A percentile compares a stretch with the other conserved stretches of the same genome.
These are phyloP conservation scores for Hetaerina titia DNA, from an alignment of 2,888 invertebrate species.

Conservation along the genomic window DNA sequence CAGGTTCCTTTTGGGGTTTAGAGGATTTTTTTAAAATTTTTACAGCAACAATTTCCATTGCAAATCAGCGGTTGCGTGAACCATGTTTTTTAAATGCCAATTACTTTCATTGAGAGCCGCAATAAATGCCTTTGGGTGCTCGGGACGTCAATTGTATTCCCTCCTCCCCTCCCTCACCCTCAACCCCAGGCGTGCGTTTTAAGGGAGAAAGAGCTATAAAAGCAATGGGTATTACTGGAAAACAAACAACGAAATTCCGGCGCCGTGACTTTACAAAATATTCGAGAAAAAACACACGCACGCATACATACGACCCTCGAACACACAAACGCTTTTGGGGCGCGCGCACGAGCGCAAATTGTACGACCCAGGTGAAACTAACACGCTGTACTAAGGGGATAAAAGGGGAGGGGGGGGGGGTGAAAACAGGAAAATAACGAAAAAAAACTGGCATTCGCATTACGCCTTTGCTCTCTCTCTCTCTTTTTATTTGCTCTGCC, in stretches of 20 bases:
- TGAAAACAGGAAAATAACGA: neutral
- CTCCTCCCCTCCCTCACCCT: too few species aligned
- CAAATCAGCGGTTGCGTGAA: neutral
- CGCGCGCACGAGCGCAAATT: too few species aligned
- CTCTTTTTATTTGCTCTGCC: too few species aligned
- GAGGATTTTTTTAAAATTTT: neutral
- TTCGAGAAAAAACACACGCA: too few species aligned
- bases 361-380: neutral
- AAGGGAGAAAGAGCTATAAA: neutral
- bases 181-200: neutral
- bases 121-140: neutral
- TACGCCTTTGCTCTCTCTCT: too few species aligned
- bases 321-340: too few species aligned
- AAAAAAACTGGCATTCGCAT: too few species aligned
- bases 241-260: too few species aligned
- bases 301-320: too few species aligned
- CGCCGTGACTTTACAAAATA: too few species aligned
- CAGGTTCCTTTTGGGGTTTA: neutral
- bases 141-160: neutral
- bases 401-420: neutral
- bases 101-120: neutral
- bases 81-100: neutral
- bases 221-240: neutral
- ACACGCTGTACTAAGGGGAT: neutral
- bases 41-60: neutral